A percentile compares a stretch with the other conserved stretches of the same genome.
These are phyloP conservation scores for Drosophila koepferae DNA, from an alignment of 2,888 invertebrate genomes.

Conservation along the genomic window DNA sequence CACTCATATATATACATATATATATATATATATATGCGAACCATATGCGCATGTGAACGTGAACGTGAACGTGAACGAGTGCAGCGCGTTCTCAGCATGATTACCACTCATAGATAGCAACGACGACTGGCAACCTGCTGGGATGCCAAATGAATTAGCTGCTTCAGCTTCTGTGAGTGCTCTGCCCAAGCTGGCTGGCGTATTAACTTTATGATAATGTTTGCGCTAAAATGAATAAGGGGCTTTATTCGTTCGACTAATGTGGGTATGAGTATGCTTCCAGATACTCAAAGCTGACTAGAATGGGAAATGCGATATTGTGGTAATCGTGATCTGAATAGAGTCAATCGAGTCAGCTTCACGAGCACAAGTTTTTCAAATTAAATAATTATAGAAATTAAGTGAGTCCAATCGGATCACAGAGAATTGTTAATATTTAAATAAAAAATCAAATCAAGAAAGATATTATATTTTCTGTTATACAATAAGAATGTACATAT, in stretches of 20 bases:
- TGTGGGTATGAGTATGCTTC: neutral
- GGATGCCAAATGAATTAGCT: constrained; percentile 80
- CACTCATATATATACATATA: too few species aligned
- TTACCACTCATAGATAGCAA: constrained; percentile 82
- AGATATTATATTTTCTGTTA: too few species aligned
- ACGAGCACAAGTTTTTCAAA: neutral
- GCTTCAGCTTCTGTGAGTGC: constrained; percentile 40
- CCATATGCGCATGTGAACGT: constrained; percentile 45
- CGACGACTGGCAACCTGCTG: constrained; percentile 74
- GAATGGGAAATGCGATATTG: neutral
- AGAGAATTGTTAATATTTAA: neutral
- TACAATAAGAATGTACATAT: too few species aligned
- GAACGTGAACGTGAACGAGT: constrained; percentile 40
- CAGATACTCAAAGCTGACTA: neutral
- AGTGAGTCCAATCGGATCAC: neutral
- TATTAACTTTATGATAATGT: constrained; percentile 29
- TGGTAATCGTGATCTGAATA: constrained; percentile 1
- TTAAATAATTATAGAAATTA: neutral
- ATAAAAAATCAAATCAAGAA: too few species aligned
- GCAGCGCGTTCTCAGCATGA: constrained; percentile 75
- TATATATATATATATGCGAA: neutral
- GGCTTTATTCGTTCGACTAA: constrained; percentile 1
- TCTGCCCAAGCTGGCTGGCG: constrained; percentile 16
- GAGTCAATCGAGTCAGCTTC: neutral
- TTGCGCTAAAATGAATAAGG: constrained; percentile 3